Conservation (phyloP, 1,140 invertebrate genomes). For the Anastrepha ludens region DNA sequence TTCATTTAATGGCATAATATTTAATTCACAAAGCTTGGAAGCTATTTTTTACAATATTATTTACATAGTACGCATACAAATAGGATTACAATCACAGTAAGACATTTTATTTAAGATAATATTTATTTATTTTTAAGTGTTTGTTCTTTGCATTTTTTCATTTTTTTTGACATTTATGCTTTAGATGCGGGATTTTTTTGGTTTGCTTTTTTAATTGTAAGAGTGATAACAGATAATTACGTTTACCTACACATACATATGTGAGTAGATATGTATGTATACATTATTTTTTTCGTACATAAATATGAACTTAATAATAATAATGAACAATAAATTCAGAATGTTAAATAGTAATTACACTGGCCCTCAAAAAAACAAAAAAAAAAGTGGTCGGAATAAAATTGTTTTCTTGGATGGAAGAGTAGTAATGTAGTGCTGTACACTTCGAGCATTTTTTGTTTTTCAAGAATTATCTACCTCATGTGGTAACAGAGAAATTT, state of each 20-base stretch:
- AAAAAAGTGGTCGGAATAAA: too few species aligned
- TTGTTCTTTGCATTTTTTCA: not conserved
- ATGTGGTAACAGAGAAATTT: too few species aligned
- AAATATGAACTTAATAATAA: too few species aligned
- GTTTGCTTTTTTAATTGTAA: not conserved
- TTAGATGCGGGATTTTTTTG: not conserved
- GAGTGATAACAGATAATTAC: conserved; percentile 1
- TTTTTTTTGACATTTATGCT: conserved; percentile 36
- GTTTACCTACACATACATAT: not conserved
- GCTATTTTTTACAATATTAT: not conserved
- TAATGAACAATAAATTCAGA: too few species aligned
- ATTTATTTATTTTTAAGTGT: not conserved
- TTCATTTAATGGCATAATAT: not conserved
- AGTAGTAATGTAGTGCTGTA: too few species aligned
- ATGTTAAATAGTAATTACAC: too few species aligned
- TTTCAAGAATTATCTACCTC: too few species aligned
- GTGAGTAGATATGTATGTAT: too few species aligned
- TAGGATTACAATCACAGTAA: conserved; percentile 39
- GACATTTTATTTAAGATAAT: not conserved
- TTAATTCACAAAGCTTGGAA: not conserved
- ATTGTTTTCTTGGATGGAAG: too few species aligned
- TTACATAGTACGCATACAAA: not conserved
- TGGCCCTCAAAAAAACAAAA: too few species aligned
- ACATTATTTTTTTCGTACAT: too few species aligned
- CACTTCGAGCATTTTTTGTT: too few species aligned